These are phyloP conservation scores for Phaedon cochleariae DNA, from an alignment of 2,888 invertebrate species.

Conservation along the genomic window DNA sequence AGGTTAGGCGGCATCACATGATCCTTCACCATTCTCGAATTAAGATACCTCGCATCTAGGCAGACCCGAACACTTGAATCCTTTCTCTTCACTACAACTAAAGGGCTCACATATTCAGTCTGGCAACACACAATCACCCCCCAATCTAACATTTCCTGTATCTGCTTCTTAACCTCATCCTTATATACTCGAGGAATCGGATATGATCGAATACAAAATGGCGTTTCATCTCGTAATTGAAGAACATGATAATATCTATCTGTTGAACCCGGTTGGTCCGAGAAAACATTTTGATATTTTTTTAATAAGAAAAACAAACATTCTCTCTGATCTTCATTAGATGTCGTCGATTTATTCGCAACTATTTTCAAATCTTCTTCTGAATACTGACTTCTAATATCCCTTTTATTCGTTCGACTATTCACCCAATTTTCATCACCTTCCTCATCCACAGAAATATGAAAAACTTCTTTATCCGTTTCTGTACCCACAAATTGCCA, in stretches of 20 bases:
- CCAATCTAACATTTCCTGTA: conserved; percentile 13
- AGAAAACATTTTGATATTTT: conserved; percentile 3
- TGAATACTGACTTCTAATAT: no score
- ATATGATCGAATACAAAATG: neutral
- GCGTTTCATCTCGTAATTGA: neutral
- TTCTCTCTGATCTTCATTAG: neutral
- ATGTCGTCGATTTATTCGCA: no score
- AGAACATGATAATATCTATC: conserved; percentile 3
- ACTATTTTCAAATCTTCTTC: no score
- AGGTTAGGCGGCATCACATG: neutral
- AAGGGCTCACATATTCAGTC: neutral
- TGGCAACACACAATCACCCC: neutral
- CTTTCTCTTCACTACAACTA: neutral
- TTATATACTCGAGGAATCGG: neutral
- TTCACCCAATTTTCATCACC: no score
- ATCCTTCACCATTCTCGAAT: neutral
- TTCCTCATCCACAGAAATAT: no score
- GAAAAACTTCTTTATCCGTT: no score
- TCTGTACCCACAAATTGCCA: no score
- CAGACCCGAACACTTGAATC: neutral
- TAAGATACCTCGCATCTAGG: neutral
- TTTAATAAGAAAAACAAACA: neutral
- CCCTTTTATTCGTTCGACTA: no score
- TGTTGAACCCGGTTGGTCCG: conserved; percentile 10
- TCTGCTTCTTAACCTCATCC: neutral